Evolutionary conservation across 37 sponge, comb jelly and placozoan genomes (phyloP), one percentile per base, ranked within the genome.

Genomic region (Bolinopsis microptera): DNA sequence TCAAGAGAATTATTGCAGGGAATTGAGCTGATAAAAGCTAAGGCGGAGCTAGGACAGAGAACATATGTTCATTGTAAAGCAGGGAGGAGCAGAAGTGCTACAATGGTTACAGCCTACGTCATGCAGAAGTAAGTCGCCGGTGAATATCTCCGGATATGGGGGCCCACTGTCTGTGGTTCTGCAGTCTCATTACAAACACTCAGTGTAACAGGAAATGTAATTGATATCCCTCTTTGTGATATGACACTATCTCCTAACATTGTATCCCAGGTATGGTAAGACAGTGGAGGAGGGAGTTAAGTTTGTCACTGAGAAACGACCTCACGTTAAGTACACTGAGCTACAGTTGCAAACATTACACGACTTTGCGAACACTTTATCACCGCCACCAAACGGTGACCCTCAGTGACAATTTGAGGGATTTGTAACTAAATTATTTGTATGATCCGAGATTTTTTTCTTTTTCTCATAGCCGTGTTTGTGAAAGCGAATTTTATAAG

Each of bases 41-140:
- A 86, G 61, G 27, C 41, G 0, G 90, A 86, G 30, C 61, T 39
- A 41, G 90, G 90, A 33, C 61, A 24, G 8, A 86, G 18, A 24
- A 86, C 90, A 0, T 86, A 86, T 86, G 90, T 86, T 41, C 90
- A 86, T 48, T 86, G 90, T 26, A 86, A 86, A 40, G 90, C 90
- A 1, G 90, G 90, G 0, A 28, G 90, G 1, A 86, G 90, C 26
- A 28, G 90, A 21, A 86, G 90, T 41, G 90, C 90, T 23, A 86
- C 90, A 22, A 86, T 86, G 90, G 90, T 86, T 8, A 41, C 90
- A 28, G 90, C 90, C 0, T 86, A 86, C 61, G 90, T 86, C 90
- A 86, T 86, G 90, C 41, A 86, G 3, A 86, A 41, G 90, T 86
- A 26, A 40, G 61, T 40, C 8, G 38, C n/a, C 21, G 13, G 68